Evolutionary conservation across 2,888 invertebrate genomes (phyloP).

Genomic region (Myopa tessellatipennis): DNA sequence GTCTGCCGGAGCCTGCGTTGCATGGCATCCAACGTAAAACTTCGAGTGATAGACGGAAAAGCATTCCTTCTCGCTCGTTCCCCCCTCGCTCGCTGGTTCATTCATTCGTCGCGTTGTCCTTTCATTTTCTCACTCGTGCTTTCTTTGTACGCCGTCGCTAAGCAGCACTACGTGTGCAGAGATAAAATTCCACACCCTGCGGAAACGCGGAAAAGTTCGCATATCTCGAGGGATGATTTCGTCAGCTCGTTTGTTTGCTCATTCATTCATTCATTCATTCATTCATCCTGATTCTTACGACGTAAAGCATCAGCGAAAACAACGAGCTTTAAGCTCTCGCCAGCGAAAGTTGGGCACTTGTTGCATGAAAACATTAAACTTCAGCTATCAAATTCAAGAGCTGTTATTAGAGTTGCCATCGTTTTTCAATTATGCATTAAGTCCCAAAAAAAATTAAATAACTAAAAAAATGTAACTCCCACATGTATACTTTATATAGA

Average conservation of each 20-base stretch:
- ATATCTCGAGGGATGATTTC: constrained; percentile 39
- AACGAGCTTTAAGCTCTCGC: neutral
- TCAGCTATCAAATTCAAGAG: too few species aligned
- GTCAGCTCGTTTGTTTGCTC: neutral
- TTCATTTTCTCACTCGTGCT: neutral
- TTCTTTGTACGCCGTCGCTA: constrained; percentile 37
- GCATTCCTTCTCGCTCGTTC: neutral
- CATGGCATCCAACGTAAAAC: constrained; percentile 20
- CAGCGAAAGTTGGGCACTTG: neutral
- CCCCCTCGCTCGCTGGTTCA: neutral
- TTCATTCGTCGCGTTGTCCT: neutral
- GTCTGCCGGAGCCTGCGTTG: constrained; percentile 44
- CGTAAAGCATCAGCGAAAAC: neutral
- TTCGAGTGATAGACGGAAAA: constrained; percentile 26
- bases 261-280: constrained; percentile 21
- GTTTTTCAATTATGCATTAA: too few species aligned
- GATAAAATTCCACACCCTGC: neutral
- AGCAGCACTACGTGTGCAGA: constrained; percentile 15
- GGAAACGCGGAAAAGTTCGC: neutral
- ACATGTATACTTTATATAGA: too few species aligned
- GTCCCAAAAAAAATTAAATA: too few species aligned
- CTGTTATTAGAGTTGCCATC: too few species aligned
- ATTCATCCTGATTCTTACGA: neutral
- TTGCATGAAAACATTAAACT: neutral
- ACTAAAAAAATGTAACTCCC: too few species aligned